These are phyloP conservation scores for Lasioglossum marginatum DNA, from an alignment of 2,888 invertebrate genomes.

Conservation along the genomic window DNA sequence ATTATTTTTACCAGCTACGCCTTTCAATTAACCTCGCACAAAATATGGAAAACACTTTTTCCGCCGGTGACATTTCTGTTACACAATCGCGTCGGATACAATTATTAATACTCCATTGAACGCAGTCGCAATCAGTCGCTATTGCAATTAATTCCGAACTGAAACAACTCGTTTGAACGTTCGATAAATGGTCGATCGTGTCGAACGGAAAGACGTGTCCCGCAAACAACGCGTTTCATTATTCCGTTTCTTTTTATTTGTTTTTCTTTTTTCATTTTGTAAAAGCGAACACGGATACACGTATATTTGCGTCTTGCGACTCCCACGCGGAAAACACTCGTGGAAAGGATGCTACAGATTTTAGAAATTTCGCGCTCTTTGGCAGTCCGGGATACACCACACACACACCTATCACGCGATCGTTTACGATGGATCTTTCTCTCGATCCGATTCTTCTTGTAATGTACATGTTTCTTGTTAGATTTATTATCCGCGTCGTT, in stretches of 20 bases:
- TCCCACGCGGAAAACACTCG: background rate
- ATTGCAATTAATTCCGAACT: background rate
- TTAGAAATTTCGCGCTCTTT: constrained; percentile 68
- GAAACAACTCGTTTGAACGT: background rate
- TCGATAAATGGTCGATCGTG: constrained; percentile 4
- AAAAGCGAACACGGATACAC: background rate
- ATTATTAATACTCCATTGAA: background rate
- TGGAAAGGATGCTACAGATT: constrained; percentile 34
- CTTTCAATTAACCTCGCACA: background rate
- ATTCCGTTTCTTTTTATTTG: background rate
- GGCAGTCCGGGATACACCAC: constrained; percentile 38
- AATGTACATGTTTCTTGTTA: background rate
- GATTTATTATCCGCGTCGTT: constrained; percentile 30
- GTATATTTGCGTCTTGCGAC: background rate
- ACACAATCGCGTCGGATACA: background rate
- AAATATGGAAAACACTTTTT: background rate
- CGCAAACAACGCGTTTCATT: background rate
- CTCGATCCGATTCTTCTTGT: background rate
- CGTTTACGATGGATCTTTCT: constrained; percentile 10
- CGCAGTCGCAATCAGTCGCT: constrained; percentile 11
- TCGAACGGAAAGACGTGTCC: background rate
- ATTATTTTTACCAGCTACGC: constrained; percentile 18
- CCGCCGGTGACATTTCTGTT: background rate
- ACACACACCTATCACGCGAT: constrained; percentile 4
- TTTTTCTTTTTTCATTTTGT: background rate